phyloP scores from a whole-genome alignment of 2,888 invertebrate genomes.

The Cyrtodaria siliqua region DNA sequence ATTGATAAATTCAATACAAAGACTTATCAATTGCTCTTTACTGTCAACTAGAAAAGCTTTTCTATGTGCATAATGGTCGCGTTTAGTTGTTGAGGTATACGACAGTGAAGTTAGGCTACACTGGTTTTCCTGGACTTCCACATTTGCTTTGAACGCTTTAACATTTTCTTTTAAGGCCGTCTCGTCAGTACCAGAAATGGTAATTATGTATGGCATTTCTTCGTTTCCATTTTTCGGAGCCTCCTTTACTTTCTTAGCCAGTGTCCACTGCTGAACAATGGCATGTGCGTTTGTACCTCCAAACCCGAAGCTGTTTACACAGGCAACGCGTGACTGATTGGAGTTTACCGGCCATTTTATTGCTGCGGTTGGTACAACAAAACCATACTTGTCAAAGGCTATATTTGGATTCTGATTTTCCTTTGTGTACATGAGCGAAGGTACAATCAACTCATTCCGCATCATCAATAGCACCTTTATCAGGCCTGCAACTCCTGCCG shows the following conservation, averaged over 20 bases:
- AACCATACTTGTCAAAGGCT: constrained; percentile 39
- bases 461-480: constrained; percentile 74
- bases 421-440: constrained; percentile 62
- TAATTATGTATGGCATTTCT: constrained; percentile 10
- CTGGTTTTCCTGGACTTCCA: neutral
- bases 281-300: constrained; percentile 71
- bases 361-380: constrained; percentile 56
- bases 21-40: neutral
- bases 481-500: constrained; percentile 70
- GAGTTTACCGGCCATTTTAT: constrained; percentile 31
- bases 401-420: constrained; percentile 59
- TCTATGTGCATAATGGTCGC: constrained; percentile 22
- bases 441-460: constrained; percentile 64
- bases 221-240: no score
- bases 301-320: constrained; percentile 69
- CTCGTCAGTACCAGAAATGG: constrained; percentile 23
- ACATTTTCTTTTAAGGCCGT: constrained; percentile 6
- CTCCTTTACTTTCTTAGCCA: neutral
- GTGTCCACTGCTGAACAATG: constrained; percentile 33
- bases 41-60: neutral
- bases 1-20: neutral
- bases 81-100: constrained; percentile 32
- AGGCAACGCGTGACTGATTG: constrained; percentile 22
- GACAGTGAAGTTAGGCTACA: constrained; percentile 12
- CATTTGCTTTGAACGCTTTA: neutral